phyloP scores from a whole-genome alignment of 2,888 invertebrate species.

The Ypsolopha scabrella region DNA sequence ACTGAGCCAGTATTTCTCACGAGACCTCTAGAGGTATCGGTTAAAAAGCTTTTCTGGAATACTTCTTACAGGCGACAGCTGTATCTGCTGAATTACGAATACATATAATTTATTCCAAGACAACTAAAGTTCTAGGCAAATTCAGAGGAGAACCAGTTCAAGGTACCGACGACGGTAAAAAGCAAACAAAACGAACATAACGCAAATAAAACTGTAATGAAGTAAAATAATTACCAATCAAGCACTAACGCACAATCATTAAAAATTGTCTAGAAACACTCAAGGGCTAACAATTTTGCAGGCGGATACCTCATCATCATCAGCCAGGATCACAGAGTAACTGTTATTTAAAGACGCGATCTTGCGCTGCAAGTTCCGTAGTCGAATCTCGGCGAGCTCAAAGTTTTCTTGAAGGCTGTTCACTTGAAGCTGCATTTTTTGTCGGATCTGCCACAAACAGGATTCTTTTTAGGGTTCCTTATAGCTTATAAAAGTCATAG shows the following conservation, averaged over 20 bases:
- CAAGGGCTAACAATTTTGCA: background rate
- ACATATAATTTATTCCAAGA: too few species aligned
- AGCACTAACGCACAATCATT: too few species aligned
- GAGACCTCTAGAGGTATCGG: too few species aligned
- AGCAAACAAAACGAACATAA: background rate
- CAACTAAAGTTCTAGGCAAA: too few species aligned
- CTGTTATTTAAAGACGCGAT: conserved; percentile 71
- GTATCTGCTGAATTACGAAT: too few species aligned
- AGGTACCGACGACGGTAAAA: background rate
- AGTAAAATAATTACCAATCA: too few species aligned
- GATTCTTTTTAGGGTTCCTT: background rate
- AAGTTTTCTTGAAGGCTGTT: conserved; percentile 76
- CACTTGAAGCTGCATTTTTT: conserved; percentile 77
- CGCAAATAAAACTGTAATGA: too few species aligned
- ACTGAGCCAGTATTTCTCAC: too few species aligned
- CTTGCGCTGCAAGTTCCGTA: conserved; percentile 73
- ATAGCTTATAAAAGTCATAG: too few species aligned
- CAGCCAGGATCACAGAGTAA: conserved; percentile 29
- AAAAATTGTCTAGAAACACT: too few species aligned
- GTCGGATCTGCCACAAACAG: conserved; percentile 62
- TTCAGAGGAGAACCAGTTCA: background rate
- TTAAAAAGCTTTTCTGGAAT: too few species aligned
- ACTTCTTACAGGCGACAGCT: too few species aligned
- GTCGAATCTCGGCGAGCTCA: conserved; percentile 74
- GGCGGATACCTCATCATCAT: background rate